A percentile compares a stretch with the other conserved stretches of the same genome.
Conservation (phyloP, 2,797 vertebrate species). For the Spinibarbus caldwelli region DNA sequence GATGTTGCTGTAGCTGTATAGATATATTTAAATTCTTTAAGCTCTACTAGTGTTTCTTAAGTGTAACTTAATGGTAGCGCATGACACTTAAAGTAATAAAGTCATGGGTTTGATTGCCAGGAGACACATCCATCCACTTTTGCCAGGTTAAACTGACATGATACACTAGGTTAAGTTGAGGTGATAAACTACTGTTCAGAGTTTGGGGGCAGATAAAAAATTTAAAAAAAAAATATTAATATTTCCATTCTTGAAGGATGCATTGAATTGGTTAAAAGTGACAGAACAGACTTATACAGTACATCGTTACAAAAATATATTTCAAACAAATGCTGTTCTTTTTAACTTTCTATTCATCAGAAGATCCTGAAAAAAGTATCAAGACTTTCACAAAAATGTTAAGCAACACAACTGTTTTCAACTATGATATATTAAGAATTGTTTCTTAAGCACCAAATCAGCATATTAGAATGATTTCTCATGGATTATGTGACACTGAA, state of each 20-base stretch:
- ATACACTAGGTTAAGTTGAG: neutral
- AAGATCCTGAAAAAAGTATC: neutral
- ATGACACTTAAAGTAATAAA: neutral
- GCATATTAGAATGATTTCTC: neutral
- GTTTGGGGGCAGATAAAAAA: too few relatives aligned
- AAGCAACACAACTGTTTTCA: neutral
- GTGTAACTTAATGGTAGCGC: neutral
- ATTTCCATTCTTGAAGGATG: too few relatives aligned
- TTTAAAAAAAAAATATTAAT: too few relatives aligned
- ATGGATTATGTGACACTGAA: neutral
- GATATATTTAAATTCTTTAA: neutral
- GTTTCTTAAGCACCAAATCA: neutral
- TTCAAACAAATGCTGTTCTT: neutral
- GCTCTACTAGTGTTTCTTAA: neutral
- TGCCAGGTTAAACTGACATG: neutral
- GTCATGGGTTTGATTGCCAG: too few relatives aligned
- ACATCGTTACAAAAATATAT: neutral
- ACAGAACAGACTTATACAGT: neutral
- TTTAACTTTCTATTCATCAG: neutral
- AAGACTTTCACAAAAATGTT: neutral
- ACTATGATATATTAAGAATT: neutral
- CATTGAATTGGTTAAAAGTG: too few relatives aligned
- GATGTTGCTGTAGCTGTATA: neutral
- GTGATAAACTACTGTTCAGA: too few relatives aligned
- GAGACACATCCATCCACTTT: neutral